A percentile compares a stretch with the other conserved stretches of the same genome.
Conservation (phyloP, 2,888 invertebrate genomes). For the Cephus pygmeus region DNA sequence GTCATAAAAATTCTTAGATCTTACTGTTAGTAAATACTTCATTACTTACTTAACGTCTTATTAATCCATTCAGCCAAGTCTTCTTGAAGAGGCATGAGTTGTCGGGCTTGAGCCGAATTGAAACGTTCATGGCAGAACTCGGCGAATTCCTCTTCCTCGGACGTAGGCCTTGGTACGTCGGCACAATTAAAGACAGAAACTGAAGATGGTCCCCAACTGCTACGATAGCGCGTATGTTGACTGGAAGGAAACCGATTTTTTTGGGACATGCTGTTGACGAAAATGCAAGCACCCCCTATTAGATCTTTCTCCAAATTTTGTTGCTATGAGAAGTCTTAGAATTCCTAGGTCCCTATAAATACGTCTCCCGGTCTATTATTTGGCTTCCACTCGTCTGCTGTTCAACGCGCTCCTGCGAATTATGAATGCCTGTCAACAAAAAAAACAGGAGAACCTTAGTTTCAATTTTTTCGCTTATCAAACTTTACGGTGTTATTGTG, state of each 20-base stretch:
- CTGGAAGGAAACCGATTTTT: constrained; percentile 62
- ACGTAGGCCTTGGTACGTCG: constrained; percentile 58
- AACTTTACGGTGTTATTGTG: too few relatives aligned
- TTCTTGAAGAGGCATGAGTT: constrained; percentile 85
- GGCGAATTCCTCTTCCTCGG: constrained; percentile 71
- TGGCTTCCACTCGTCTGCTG: constrained; percentile 29
- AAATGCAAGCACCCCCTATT: too few relatives aligned
- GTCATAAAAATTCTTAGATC: neutral
- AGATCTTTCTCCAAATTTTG: too few relatives aligned
- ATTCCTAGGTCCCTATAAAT: too few relatives aligned
- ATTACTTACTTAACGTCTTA: constrained; percentile 80
- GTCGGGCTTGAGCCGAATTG: constrained; percentile 80
- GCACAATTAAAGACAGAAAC: constrained; percentile 65
- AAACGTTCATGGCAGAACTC: constrained; percentile 80
- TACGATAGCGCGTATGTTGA: constrained; percentile 64
- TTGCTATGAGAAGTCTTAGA: too few relatives aligned
- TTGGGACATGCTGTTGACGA: constrained; percentile 53
- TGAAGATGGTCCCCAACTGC: constrained; percentile 74
- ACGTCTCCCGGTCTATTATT: constrained; percentile 5
- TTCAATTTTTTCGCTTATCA: too few relatives aligned
- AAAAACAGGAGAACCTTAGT: constrained; percentile 3
- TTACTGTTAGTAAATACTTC: too few relatives aligned
- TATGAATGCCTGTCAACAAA: constrained; percentile 30
- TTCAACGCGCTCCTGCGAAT: constrained; percentile 35
- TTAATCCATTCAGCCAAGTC: constrained; percentile 91